These are phyloP conservation scores for Scelioninae gen. 2 DNA, from an alignment of 2,888 invertebrate species.

Conservation along the genomic window DNA sequence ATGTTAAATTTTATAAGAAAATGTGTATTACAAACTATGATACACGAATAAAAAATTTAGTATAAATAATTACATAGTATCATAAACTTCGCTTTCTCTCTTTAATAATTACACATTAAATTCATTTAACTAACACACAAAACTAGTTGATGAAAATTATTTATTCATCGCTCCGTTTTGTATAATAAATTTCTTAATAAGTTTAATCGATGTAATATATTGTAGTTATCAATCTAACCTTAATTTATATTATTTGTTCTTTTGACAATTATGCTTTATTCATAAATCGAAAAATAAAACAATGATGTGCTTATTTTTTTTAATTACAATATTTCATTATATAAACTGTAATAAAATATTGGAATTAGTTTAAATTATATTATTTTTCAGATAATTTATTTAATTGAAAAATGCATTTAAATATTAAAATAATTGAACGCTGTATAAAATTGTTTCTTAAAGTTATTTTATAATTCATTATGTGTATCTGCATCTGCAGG, in stretches of 20 bases:
- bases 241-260: too few species aligned
- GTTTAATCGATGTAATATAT: slow-evolving; percentile 8
- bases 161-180: slow-evolving; percentile 3
- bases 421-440: slow-evolving; percentile 27
- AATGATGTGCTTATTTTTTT: slow-evolving; percentile 7
- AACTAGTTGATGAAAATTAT: background rate
- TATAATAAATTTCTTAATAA: slow-evolving; percentile 18
- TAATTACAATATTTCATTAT: slow-evolving; percentile 1
- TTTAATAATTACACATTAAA: slow-evolving; percentile 16
- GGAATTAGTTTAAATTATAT: slow-evolving; percentile 8
- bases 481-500: slow-evolving; percentile 9
- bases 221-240: too few species aligned
- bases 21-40: slow-evolving; percentile 42
- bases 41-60: slow-evolving; percentile 30
- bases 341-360: slow-evolving; percentile 5
- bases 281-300: slow-evolving; percentile 4
- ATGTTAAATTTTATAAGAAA: slow-evolving; percentile 37
- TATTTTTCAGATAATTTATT: slow-evolving; percentile 10
- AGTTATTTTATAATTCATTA: slow-evolving; percentile 34
- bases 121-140: slow-evolving; percentile 32
- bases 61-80: slow-evolving; percentile 47
- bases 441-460: slow-evolving; percentile 1
- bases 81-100: slow-evolving; percentile 24
- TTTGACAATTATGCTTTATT: background rate
- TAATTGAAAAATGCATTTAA: slow-evolving; percentile 9